Conservation (phyloP, 1,140 invertebrate species). For the Drosophila neocordata region DNA sequence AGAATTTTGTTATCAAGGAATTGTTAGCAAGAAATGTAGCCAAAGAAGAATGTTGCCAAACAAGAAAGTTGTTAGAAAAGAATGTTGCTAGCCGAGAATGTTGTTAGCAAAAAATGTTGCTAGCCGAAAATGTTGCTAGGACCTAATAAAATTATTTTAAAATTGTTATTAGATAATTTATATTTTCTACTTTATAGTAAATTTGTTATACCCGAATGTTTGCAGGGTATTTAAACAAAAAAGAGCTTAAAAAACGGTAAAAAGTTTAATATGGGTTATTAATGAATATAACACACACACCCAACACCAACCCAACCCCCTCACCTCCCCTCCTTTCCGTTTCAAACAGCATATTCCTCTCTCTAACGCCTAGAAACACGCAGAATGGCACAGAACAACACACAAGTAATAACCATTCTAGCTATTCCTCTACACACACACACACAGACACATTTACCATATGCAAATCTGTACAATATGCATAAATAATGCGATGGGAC, state of each 20-base stretch:
- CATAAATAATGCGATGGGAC: slow-evolving; percentile 50
- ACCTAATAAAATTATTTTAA: too few species aligned
- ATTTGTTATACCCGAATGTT: background rate
- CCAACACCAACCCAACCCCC: too few species aligned
- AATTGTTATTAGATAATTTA: too few species aligned
- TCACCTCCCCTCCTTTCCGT: too few species aligned
- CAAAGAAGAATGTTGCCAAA: too few species aligned
- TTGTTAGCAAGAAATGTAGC: too few species aligned
- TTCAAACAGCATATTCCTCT: background rate
- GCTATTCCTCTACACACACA: background rate
- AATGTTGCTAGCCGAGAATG: too few species aligned
- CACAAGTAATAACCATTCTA: slow-evolving; percentile 36
- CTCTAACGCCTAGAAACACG: slow-evolving; percentile 45
- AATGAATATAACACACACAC: slow-evolving; percentile 36
- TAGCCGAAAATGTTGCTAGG: too few species aligned
- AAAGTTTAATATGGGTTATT: slow-evolving; percentile 46
- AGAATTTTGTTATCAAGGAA: too few species aligned
- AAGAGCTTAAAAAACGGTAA: background rate
- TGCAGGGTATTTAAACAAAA: background rate
- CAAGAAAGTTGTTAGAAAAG: too few species aligned
- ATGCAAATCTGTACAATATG: slow-evolving; percentile 57
- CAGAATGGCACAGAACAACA: slow-evolving; percentile 45
- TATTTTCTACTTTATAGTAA: too few species aligned
- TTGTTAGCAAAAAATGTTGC: too few species aligned
- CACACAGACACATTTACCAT: slow-evolving; percentile 16